phyloP scores from a whole-genome alignment of 2,888 invertebrate genomes.

The Diplolepis rosae region DNA sequence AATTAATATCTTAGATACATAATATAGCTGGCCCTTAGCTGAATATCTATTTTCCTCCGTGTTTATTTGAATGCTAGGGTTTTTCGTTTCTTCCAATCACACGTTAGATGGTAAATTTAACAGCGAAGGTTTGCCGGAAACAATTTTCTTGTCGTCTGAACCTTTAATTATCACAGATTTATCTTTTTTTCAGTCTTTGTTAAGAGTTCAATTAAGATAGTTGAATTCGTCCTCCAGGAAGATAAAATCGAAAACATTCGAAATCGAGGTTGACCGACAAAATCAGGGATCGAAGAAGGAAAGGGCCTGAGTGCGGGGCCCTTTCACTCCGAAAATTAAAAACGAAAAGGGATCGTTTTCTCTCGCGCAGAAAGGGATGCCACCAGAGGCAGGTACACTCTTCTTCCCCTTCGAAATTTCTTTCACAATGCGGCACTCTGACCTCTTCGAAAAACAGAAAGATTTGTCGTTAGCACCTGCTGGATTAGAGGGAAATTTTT shows the following conservation, averaged over 20 bases:
- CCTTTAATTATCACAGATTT: neutral
- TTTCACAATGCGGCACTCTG: constrained; percentile 35
- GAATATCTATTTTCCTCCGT: too few species aligned
- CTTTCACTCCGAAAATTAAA: constrained; percentile 38
- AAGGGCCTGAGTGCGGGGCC: constrained; percentile 40
- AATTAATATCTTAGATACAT: too few species aligned
- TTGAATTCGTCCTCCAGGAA: constrained; percentile 36
- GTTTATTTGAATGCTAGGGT: too few species aligned
- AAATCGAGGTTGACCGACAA: constrained; percentile 41
- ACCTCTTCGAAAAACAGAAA: constrained; percentile 34
- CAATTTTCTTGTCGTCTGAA: neutral
- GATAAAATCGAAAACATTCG: constrained; percentile 38
- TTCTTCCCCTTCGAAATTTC: constrained; percentile 1
- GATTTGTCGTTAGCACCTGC: constrained; percentile 34
- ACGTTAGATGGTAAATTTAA: too few species aligned
- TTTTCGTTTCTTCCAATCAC: too few species aligned
- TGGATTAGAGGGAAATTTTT: constrained; percentile 40
- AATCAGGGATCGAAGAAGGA: constrained; percentile 40
- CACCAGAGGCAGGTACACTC: constrained; percentile 44
- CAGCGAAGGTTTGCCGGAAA: too few species aligned
- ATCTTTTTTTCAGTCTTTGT: constrained; percentile 27
- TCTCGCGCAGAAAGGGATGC: constrained; percentile 46
- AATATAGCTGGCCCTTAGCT: too few species aligned
- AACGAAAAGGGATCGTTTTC: constrained; percentile 39
- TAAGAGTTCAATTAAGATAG: constrained; percentile 41